Evolutionary conservation across 2,113 vertebrate species (phyloP).

Genomic region (Clarias magur): DNA sequence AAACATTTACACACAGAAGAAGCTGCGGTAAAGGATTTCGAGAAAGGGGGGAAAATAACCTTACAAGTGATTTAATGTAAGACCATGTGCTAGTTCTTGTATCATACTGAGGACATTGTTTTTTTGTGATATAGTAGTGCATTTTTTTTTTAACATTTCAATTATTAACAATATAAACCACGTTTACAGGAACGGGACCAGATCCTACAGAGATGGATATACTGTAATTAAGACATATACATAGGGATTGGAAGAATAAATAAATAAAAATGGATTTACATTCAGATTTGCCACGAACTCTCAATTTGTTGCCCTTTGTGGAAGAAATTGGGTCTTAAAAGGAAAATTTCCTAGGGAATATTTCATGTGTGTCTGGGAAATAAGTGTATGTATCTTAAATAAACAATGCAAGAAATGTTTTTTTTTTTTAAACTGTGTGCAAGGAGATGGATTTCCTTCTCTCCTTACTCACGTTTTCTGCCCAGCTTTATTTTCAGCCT

Average conservation of each 20-base stretch:
- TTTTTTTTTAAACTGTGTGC: not conserved
- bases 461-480: not conserved
- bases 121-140: not conserved
- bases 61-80: slow-evolving; percentile 18
- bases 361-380: not conserved
- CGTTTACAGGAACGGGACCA: not conserved
- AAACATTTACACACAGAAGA: slow-evolving; percentile 25
- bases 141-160: not conserved
- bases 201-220: not conserved
- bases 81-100: not conserved
- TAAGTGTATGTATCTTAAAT: not conserved
- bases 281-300: not conserved
- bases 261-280: not conserved
- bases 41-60: not conserved
- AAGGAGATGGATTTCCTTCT: slow-evolving; percentile 3
- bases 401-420: not conserved
- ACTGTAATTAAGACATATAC: not conserved
- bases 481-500: slow-evolving; percentile 50
- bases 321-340: not conserved
- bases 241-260: not conserved
- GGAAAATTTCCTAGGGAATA: not conserved
- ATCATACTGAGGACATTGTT: not conserved
- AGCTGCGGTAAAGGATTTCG: slow-evolving; percentile 43
- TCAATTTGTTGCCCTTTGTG: not conserved
- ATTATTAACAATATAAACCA: not conserved